Conservation (phyloP, 2,888 invertebrate species). For the Mythimna vitellina region DNA sequence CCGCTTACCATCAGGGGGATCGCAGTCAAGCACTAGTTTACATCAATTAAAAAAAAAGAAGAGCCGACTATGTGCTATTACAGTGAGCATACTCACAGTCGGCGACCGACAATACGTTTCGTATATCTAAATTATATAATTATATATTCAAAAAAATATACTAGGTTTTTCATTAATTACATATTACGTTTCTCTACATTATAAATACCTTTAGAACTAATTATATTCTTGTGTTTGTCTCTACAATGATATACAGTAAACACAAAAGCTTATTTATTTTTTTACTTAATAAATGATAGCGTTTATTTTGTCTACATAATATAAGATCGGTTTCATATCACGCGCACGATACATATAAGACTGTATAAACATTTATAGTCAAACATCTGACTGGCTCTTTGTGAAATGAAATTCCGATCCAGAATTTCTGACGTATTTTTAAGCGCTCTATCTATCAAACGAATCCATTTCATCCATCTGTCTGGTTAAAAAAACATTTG, state of each 20-base stretch:
- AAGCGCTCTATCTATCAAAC: conserved; percentile 8
- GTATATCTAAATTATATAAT: no score
- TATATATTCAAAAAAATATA: neutral
- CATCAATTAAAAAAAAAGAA: no score
- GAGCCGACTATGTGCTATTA: no score
- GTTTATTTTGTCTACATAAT: neutral
- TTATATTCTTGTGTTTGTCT: neutral
- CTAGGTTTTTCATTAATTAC: neutral
- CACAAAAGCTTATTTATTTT: neutral
- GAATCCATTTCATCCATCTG: neutral
- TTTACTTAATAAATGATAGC: neutral
- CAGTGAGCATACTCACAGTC: no score
- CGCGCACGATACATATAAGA: neutral
- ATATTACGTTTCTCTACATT: conserved; percentile 8
- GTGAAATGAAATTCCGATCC: conserved; percentile 22
- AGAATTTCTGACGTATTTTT: conserved; percentile 12
- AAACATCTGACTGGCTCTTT: conserved; percentile 24
- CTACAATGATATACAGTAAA: conserved; percentile 2
- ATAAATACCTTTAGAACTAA: neutral
- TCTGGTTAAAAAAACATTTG: neutral
- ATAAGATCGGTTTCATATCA: neutral
- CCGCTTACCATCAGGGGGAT: no score
- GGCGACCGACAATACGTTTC: no score
- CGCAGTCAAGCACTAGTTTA: no score
- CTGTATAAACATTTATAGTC: neutral